These are phyloP conservation scores for Zelleria hepariella DNA, from an alignment of 2,888 invertebrate species.

Conservation along the genomic window DNA sequence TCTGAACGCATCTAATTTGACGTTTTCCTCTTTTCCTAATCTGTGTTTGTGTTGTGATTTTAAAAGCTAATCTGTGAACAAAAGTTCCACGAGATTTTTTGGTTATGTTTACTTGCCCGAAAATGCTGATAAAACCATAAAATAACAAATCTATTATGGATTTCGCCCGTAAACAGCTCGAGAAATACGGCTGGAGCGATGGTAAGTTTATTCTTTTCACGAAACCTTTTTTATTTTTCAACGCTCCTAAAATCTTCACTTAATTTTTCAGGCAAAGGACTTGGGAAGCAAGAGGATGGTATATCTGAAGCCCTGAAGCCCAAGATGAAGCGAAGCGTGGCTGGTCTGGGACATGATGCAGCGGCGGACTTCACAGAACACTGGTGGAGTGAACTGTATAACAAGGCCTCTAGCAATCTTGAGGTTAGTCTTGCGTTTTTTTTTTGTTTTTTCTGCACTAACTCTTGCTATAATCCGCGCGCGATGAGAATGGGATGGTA, in stretches of 20 bases:
- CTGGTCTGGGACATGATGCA: conserved; percentile 83
- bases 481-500: too few relatives aligned
- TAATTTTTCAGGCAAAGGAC: conserved; percentile 78
- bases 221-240: conserved; percentile 7
- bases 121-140: background rate
- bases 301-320: conserved; percentile 84
- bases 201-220: conserved; percentile 30
- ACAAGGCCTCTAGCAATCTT: conserved; percentile 80
- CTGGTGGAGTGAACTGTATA: conserved; percentile 88
- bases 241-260: background rate
- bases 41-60: too few relatives aligned
- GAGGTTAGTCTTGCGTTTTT: conserved; percentile 41
- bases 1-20: too few relatives aligned
- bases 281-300: conserved; percentile 86
- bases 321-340: conserved; percentile 82
- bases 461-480: too few relatives aligned
- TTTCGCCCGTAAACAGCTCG: conserved; percentile 79
- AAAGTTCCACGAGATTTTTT: too few relatives aligned
- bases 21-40: too few relatives aligned
- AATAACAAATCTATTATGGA: conserved; percentile 71
- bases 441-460: background rate
- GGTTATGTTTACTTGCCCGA: too few relatives aligned
- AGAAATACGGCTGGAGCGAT: conserved; percentile 83
- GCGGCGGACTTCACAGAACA: conserved; percentile 83
- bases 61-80: too few relatives aligned